These are phyloP conservation scores for Drosophila formosana DNA, from an alignment of 2,888 invertebrate genomes.

Conservation along the genomic window DNA sequence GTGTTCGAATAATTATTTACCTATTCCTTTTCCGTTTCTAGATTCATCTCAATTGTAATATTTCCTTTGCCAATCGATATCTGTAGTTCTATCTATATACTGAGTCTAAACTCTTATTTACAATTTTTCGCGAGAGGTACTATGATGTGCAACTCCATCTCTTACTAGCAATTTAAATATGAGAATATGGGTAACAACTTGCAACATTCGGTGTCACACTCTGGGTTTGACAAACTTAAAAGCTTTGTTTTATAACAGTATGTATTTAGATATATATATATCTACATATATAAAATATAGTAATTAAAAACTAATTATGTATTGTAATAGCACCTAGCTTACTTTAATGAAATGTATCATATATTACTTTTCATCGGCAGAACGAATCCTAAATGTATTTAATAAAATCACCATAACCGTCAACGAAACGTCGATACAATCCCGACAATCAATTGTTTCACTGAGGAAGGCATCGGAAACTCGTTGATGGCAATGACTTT, in stretches of 20 bases:
- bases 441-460: no score
- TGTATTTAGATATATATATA: constrained; percentile 26
- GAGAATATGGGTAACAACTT: constrained; percentile 29
- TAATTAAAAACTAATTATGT: constrained; percentile 31
- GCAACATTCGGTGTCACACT: constrained; percentile 54
- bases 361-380: constrained; percentile 71
- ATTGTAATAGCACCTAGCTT: constrained; percentile 71
- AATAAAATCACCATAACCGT: constrained; percentile 9
- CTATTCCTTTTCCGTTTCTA: constrained; percentile 29
- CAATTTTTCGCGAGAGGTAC: constrained; percentile 19
- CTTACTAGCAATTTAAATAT: constrained; percentile 30
- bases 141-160: constrained; percentile 26
- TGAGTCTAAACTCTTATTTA: constrained; percentile 5
- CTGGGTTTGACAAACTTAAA: constrained; percentile 36
- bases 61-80: constrained; percentile 3
- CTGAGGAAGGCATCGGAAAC: no score
- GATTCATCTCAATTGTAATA: constrained; percentile 13
- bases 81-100: constrained; percentile 17
- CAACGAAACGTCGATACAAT: no score
- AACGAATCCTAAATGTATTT: constrained; percentile 58
- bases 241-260: constrained; percentile 70
- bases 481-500: no score
- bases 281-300: constrained; percentile 17
- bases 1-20: constrained; percentile 70
- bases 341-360: constrained; percentile 70